Base-by-base conservation (phyloP, 2,888 invertebrate species). In the Mythimna pallens region DNA sequence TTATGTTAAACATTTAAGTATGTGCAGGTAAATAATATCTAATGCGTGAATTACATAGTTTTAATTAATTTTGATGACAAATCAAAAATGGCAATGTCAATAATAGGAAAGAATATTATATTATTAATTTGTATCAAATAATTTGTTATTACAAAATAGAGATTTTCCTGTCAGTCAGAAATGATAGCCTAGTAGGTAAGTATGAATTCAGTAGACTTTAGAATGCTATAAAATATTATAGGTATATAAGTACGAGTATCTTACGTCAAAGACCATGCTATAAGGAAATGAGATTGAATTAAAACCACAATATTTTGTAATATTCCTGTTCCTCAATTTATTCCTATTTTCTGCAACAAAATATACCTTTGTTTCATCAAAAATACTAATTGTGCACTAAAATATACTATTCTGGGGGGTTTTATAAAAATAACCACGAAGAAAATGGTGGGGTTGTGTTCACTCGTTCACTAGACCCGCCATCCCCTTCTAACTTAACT, bases 101-200 rank as follows among this genome's bases (percentile, higher is more conserved):
- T 17, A 36, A 40, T 40, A 54, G 30, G n/a, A 66, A 17, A n/a
- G 0, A 22, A 12, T 43, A 55, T 40, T n/a, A 54, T 43, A 34
- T 34, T 34, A 34, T 34, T 5, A 34, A 34, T 34, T 52, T 54
- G 3, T 0, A n/a, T n/a, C 8, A 55, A n/a, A 30, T 34, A 2
- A 43, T 68, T 68, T 55, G 54, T 68, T 22, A 50, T 14, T 66
- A 54, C 2, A 22, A 17, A 17, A 8, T 43, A 17, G 3, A 40
- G 7, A 43, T 55, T 54, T 67, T 69, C 68, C 69, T 69, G 40
- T 5, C 40, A 40, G 66, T 52, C 47, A 47, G 47, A 47, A 6
- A 14, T 2, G 25, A 14, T 52, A 2, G 9, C 12, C 58, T 59
- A 61, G n/a, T 58, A 34, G 9, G 17, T 30, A 34, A 8, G 17